phyloP scores from a whole-genome alignment of 2,113 vertebrate genomes.

The Hydrolagus affinis region DNA sequence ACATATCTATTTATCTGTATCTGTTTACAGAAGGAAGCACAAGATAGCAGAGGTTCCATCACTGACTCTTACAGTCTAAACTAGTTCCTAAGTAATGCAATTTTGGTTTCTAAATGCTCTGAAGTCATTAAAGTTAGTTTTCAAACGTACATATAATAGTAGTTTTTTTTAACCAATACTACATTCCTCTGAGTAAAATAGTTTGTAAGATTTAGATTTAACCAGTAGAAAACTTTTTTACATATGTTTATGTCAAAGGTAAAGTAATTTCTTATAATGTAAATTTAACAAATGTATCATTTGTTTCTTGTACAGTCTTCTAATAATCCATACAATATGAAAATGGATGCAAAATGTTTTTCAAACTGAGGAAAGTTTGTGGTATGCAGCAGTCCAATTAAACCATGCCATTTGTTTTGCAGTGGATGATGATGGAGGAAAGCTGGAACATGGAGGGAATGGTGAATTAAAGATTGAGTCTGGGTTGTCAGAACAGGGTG shows the following conservation, averaged over 20 bases:
- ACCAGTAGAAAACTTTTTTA: not conserved
- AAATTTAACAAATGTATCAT: too few relatives aligned
- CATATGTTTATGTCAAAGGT: not conserved
- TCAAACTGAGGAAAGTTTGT: not conserved
- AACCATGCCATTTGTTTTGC: slow-evolving; percentile 42
- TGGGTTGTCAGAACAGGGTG: slow-evolving; percentile 68
- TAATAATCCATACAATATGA: too few relatives aligned
- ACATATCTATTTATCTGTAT: not conserved
- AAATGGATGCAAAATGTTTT: too few relatives aligned
- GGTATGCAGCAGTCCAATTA: not conserved
- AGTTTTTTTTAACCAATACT: not conserved
- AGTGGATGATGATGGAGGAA: slow-evolving; percentile 89
- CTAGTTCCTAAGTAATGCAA: not conserved
- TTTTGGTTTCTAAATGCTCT: too few relatives aligned
- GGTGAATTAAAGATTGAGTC: slow-evolving; percentile 81
- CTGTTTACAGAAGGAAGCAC: not conserved
- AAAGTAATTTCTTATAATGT: not conserved
- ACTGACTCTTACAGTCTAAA: not conserved
- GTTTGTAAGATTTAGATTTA: not conserved
- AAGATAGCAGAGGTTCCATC: not conserved
- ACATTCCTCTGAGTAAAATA: not conserved
- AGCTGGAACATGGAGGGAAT: slow-evolving; percentile 86
- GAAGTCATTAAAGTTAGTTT: too few relatives aligned
- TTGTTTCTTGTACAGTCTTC: too few relatives aligned
- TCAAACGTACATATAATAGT: not conserved